These are phyloP conservation scores for Cenopis cana DNA, from an alignment of 2,888 invertebrate genomes.

Conservation along the genomic window DNA sequence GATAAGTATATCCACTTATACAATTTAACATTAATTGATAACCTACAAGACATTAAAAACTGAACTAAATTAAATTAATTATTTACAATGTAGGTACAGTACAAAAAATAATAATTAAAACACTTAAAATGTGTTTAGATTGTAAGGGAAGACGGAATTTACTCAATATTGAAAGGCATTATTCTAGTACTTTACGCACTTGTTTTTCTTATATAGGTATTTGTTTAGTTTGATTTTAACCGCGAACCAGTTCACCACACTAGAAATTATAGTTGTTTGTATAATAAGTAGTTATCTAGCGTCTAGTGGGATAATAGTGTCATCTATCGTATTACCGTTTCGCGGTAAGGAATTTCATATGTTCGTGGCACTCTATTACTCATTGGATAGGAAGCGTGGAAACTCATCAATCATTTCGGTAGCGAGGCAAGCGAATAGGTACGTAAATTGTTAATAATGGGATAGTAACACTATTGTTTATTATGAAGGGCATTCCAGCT, in stretches of 20 bases:
- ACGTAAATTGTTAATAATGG: constrained; percentile 80
- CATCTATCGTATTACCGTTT: constrained; percentile 41
- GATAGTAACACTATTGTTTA: constrained; percentile 71
- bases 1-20: too few relatives aligned
- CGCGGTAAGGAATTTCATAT: constrained; percentile 71
- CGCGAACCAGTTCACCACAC: not conserved
- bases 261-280: not conserved
- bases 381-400: constrained; percentile 60
- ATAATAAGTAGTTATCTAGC: not conserved
- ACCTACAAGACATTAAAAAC: too few relatives aligned
- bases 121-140: too few relatives aligned
- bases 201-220: too few relatives aligned
- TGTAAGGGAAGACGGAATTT: too few relatives aligned
- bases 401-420: constrained; percentile 75
- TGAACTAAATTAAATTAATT: too few relatives aligned
- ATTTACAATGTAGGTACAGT: too few relatives aligned
- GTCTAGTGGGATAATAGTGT: constrained; percentile 23
- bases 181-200: too few relatives aligned
- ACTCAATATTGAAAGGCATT: too few relatives aligned
- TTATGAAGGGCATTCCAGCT: constrained; percentile 61
- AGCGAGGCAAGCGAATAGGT: constrained; percentile 53
- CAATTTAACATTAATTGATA: too few relatives aligned
- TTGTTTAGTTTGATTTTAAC: not conserved
- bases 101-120: too few relatives aligned
- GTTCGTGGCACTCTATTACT: constrained; percentile 77